These are phyloP conservation scores for Gymnorhina tibicen DNA, from an alignment of 2,113 vertebrate genomes.

Conservation along the genomic window DNA sequence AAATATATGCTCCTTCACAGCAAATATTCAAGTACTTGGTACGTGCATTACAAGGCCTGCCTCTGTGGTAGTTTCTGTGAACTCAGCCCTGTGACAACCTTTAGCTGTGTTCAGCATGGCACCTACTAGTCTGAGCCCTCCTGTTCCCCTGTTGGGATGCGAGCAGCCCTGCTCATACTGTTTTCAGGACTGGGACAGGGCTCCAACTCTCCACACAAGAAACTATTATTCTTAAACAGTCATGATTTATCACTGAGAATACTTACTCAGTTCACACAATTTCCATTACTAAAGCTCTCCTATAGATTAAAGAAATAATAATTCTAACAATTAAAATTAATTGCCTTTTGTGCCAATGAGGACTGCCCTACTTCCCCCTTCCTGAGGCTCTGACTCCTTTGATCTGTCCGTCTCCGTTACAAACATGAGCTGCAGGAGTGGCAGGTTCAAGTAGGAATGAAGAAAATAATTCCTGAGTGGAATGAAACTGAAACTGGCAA, in stretches of 20 bases:
- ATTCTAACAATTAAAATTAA: slow-evolving; percentile 52
- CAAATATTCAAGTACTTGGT: neutral
- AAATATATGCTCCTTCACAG: neutral
- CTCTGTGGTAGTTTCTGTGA: neutral
- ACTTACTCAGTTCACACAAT: slow-evolving; percentile 1
- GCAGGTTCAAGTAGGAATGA: slow-evolving; percentile 52
- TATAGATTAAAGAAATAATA: slow-evolving; percentile 24
- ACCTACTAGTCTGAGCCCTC: neutral
- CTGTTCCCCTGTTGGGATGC: fast-evolving
- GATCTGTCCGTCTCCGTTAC: slow-evolving; percentile 62
- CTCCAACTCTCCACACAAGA: neutral
- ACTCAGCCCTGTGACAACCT: neutral
- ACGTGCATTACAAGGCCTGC: no score
- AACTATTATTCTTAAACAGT: neutral
- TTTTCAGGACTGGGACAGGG: neutral
- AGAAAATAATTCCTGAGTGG: slow-evolving; percentile 58
- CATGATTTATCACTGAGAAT: slow-evolving; percentile 11
- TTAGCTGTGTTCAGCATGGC: neutral
- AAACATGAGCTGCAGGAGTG: slow-evolving; percentile 59
- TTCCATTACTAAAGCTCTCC: slow-evolving; percentile 21
- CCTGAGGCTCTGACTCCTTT: slow-evolving; percentile 46
- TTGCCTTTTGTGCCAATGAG: neutral
- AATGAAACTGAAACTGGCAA: slow-evolving; percentile 49
- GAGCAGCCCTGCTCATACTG: neutral
- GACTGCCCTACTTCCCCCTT: slow-evolving; percentile 14